Conservation (phyloP, 2,888 invertebrate genomes). For the Stegana nigrithorax region DNA sequence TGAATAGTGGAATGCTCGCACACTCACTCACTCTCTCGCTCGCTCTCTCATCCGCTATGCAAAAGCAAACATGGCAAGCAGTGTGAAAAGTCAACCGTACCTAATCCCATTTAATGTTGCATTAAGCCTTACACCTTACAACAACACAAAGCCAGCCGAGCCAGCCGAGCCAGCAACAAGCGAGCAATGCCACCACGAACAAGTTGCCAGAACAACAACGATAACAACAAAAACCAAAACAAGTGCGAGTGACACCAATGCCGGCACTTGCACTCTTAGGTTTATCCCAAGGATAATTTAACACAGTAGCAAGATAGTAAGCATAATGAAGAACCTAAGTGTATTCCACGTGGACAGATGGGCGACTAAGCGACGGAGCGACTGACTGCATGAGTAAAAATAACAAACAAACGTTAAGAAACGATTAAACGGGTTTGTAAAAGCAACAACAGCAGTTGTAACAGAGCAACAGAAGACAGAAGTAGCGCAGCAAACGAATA, state of each 20-base stretch:
- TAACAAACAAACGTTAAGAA: too few species aligned
- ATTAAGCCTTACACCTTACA: constrained; percentile 43
- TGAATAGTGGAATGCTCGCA: too few species aligned
- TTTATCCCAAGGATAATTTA: constrained; percentile 59
- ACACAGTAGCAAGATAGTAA: constrained; percentile 36
- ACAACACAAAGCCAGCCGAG: constrained; percentile 33
- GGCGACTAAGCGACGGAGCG: neutral
- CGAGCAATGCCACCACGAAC: constrained; percentile 2
- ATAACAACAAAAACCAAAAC: neutral
- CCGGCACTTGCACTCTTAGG: constrained; percentile 54
- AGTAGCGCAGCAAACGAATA: too few species aligned
- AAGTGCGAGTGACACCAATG: constrained; percentile 17
- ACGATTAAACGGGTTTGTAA: too few species aligned
- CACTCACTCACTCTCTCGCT: neutral
- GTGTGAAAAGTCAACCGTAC: constrained; percentile 51
- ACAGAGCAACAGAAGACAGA: too few species aligned
- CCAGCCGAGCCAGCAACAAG: constrained; percentile 32
- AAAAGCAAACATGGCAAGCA: neutral
- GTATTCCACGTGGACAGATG: too few species aligned
- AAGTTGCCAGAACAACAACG: neutral
- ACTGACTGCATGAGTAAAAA: too few species aligned
- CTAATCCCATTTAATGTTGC: constrained; percentile 57
- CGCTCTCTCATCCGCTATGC: neutral
- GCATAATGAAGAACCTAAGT: too few species aligned
- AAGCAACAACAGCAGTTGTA: too few species aligned